These are phyloP conservation scores for Diloba caeruleocephala DNA, from an alignment of 2,888 invertebrate species.

Conservation along the genomic window DNA sequence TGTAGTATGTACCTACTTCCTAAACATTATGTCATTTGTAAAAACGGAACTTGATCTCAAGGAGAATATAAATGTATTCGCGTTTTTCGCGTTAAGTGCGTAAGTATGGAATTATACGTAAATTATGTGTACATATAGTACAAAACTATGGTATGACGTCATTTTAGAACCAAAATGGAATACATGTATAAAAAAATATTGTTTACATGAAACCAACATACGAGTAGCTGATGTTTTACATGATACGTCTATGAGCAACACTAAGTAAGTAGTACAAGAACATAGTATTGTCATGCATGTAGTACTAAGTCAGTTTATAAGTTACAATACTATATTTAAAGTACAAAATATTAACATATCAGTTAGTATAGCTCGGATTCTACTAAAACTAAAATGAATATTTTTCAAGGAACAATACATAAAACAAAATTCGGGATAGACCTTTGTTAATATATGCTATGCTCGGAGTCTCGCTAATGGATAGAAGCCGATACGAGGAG, in stretches of 20 bases:
- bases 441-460: too few species aligned
- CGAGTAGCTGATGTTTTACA: constrained; percentile 5
- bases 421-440: too few species aligned
- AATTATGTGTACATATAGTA: constrained; percentile 24
- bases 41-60: constrained; percentile 47
- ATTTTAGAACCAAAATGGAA: constrained; percentile 25
- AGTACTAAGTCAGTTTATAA: too few species aligned
- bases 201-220: constrained; percentile 23
- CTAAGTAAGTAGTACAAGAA: too few species aligned
- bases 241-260: constrained; percentile 9
- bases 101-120: constrained; percentile 27
- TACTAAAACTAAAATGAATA: too few species aligned
- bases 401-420: too few species aligned
- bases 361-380: too few species aligned
- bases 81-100: constrained; percentile 19
- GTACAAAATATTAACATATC: too few species aligned
- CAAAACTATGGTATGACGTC: constrained; percentile 25
- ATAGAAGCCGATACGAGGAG: too few species aligned
- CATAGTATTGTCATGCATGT: too few species aligned
- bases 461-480: too few species aligned
- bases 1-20: constrained; percentile 12
- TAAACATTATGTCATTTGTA: constrained; percentile 45
- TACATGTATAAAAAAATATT: constrained; percentile 21
- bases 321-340: too few species aligned
- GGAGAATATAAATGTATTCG: constrained; percentile 37